Conservation (phyloP, 2,888 invertebrate genomes). For the Vannuccia rotundouncinata region DNA sequence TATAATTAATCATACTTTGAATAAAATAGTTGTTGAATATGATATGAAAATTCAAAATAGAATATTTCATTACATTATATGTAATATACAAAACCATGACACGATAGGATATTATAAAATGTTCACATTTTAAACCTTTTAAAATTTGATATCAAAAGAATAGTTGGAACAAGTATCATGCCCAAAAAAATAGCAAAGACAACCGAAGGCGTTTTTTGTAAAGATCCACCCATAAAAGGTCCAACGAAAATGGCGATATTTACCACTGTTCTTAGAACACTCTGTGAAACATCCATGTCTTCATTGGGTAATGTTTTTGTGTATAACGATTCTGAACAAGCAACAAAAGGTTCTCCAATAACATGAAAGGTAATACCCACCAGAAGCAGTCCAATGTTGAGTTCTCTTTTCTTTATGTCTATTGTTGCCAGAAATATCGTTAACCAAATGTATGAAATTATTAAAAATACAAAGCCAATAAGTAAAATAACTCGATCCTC, state of each 20-base stretch:
- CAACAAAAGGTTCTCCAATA: constrained; percentile 8
- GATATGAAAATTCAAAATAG: too few species aligned
- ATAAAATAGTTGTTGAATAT: too few species aligned
- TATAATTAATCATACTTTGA: too few species aligned
- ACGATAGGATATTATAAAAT: too few species aligned
- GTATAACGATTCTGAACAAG: constrained; percentile 34
- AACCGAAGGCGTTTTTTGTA: too few species aligned
- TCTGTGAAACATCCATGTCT: constrained; percentile 36
- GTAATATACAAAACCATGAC: too few species aligned
- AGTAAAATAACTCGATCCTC: neutral
- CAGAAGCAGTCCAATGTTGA: constrained; percentile 1
- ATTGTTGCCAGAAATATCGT: constrained; percentile 25
- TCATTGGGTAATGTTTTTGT: constrained; percentile 32
- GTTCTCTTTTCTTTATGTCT: neutral
- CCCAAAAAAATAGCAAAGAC: too few species aligned
- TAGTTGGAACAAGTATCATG: too few species aligned
- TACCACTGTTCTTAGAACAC: constrained; percentile 24
- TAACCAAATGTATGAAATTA: constrained; percentile 2
- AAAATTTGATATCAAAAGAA: too few species aligned
- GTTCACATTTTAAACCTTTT: too few species aligned
- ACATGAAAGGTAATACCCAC: constrained; percentile 24
- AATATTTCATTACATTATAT: too few species aligned
- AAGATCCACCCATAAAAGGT: constrained; percentile 36
- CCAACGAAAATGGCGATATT: constrained; percentile 36
- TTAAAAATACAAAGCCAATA: neutral